A percentile compares a stretch with the other conserved stretches of the same genome.
Evolutionary conservation across 1,140 invertebrate species (phyloP).

Genomic region (Sminthurides bifidus): DNA sequence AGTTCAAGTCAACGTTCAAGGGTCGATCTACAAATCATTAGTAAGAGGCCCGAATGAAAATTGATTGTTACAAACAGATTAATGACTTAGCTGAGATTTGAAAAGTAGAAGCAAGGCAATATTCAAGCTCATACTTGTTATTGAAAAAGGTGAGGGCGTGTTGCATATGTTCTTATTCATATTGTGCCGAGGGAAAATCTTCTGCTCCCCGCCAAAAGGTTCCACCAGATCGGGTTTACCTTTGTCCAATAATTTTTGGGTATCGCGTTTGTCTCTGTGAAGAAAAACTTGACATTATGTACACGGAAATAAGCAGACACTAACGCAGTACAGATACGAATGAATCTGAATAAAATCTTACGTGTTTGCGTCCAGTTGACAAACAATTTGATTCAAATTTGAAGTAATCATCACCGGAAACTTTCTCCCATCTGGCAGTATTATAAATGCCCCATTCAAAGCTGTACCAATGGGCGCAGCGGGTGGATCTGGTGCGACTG

Average conservation of each 20-base stretch:
- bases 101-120: too few relatives aligned
- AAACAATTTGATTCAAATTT: neutral
- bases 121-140: too few relatives aligned
- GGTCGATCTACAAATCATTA: too few relatives aligned
- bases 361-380: neutral
- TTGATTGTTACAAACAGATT: too few relatives aligned
- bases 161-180: too few relatives aligned
- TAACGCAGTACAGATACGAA: neutral
- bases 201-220: too few relatives aligned
- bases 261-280: neutral
- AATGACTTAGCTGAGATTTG: too few relatives aligned
- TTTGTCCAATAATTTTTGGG: neutral
- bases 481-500: too few relatives aligned
- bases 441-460: neutral
- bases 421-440: neutral
- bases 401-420: neutral
- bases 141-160: too few relatives aligned
- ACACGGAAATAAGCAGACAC: neutral
- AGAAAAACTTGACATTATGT: neutral
- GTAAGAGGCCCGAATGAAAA: too few relatives aligned
- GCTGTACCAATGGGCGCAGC: neutral
- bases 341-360: neutral
- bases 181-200: too few relatives aligned
- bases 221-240: neutral
- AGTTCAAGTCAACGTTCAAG: too few relatives aligned